These are phyloP conservation scores for Festucalex cinctus DNA, from an alignment of 2,113 vertebrate species.

Conservation along the genomic window DNA sequence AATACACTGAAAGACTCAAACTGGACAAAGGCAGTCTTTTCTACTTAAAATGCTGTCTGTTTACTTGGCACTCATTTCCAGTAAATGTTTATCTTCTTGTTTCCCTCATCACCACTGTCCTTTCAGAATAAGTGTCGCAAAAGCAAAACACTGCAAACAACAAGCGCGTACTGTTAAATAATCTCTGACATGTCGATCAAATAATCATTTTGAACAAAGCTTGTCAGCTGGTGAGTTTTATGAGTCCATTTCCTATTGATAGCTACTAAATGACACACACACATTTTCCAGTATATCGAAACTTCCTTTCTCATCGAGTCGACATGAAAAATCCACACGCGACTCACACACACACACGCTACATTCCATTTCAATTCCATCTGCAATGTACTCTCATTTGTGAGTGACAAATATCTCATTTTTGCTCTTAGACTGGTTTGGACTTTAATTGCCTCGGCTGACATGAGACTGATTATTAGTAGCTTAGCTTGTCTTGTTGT, in stretches of 20 bases:
- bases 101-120: not conserved
- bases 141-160: not conserved
- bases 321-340: not conserved
- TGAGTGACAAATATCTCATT: not conserved
- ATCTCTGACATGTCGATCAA: too few relatives aligned
- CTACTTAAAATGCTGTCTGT: too few relatives aligned
- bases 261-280: too few relatives aligned
- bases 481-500: conserved; percentile 1
- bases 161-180: not conserved
- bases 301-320: not conserved
- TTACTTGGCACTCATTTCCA: too few relatives aligned
- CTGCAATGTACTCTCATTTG: not conserved
- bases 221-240: not conserved
- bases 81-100: not conserved
- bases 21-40: not conserved
- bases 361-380: not conserved
- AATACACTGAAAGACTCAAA: not conserved
- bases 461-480: conserved; percentile 1
- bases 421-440: not conserved
- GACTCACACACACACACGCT: not conserved
- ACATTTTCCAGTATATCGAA: not conserved
- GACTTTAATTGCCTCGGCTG: conserved; percentile 20
- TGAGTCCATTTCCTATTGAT: not conserved
- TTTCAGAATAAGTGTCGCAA: not conserved
- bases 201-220: too few relatives aligned